Base-by-base conservation (phyloP, 2,113 vertebrate genomes). In the Macaca nemestrina region DNA sequence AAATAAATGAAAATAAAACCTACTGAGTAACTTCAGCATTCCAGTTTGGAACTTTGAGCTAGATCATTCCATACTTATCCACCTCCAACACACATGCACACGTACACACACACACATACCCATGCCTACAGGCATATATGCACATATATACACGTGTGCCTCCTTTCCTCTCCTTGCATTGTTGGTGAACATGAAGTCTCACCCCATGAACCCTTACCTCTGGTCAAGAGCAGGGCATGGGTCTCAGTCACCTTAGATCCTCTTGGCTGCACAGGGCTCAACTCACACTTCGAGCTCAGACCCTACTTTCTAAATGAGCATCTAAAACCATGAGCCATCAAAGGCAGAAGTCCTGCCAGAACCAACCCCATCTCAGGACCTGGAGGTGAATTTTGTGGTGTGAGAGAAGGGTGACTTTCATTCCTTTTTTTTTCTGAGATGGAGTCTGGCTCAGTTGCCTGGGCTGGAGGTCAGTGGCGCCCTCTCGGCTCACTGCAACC, bases 11-110 rank as follows among this genome's bases (percentile, higher is more conserved):
- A 92, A 84, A 61, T 13, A 64, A 82, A 90, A 93, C 32, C 20
- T 83, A 70, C 38, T 73, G 20, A 43, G 27, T 52, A 92, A 85
- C 22, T 55, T 76, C 13, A 38, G 25, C 18, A 3, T 78, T 88
- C 72, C 22, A 7, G 8, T 84, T 89, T 88, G 90, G 70, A 89
- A 50, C 40, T 94, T 72, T 52, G 43, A 97, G 38, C 35, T 59
- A 73, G 59, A 67, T 5, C 14, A 30, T 23, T 72, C 52, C 64
- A 52, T 35, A 30, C 6, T 40, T 30, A 72, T 5, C 6, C 18
- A 45, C 40, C 38, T 80, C 22, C 9, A 40, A 30, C 6, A 22
- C 61, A 70, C 5, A 38, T 9, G 70, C 10, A 11, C 14, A 18
- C 55, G 22, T 0, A 14, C 30, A 5, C 4, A 45, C 16, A n/a